phyloP scores from a whole-genome alignment of 1,140 invertebrate genomes.

The Hycleus cichorii region DNA sequence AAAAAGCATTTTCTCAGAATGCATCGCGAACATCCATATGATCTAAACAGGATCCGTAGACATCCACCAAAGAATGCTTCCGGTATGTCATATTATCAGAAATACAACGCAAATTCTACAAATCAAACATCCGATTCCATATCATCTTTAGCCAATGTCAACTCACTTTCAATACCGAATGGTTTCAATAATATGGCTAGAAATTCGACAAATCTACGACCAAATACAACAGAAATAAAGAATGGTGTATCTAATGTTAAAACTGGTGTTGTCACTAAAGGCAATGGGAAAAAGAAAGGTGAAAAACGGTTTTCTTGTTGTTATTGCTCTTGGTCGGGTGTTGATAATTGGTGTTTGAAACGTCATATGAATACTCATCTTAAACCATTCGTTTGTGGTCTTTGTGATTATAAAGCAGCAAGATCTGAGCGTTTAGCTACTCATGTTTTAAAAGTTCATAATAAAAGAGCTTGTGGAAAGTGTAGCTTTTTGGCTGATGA shows the following conservation, averaged over 20 bases:
- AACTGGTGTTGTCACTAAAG: conserved; percentile 23
- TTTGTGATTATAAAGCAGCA: conserved; percentile 88
- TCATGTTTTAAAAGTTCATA: conserved; percentile 85
- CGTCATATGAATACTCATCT: conserved; percentile 86
- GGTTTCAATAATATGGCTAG: conserved; percentile 34
- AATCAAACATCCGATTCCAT: conserved; percentile 28
- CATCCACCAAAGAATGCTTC: conserved; percentile 46
- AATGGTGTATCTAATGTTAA: conserved; percentile 22
- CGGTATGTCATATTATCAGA: conserved; percentile 44
- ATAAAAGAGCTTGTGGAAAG: conserved; percentile 79
- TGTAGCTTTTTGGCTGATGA: conserved; percentile 81
- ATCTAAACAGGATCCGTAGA: conserved; percentile 70
- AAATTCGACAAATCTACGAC: conserved; percentile 20
- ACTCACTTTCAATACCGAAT: conserved; percentile 35
- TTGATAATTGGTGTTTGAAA: conserved; percentile 90
- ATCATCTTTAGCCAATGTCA: conserved; percentile 27
- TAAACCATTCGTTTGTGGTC: conserved; percentile 79
- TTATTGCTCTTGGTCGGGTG: conserved; percentile 84
- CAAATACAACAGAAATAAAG: conserved; percentile 21
- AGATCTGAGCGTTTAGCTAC: conserved; percentile 77
- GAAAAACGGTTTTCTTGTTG: conserved; percentile 63
- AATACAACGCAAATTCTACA: conserved; percentile 32
- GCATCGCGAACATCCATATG: conserved; percentile 79
- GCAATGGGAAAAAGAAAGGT: conserved; percentile 38
- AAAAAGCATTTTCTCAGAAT: conserved; percentile 90